Percentiles rank a stretch among this genome's conserved stretches.
These are phyloP conservation scores for Allophyes oxyacanthae DNA, from an alignment of 2,888 invertebrate genomes.

Conservation along the genomic window DNA sequence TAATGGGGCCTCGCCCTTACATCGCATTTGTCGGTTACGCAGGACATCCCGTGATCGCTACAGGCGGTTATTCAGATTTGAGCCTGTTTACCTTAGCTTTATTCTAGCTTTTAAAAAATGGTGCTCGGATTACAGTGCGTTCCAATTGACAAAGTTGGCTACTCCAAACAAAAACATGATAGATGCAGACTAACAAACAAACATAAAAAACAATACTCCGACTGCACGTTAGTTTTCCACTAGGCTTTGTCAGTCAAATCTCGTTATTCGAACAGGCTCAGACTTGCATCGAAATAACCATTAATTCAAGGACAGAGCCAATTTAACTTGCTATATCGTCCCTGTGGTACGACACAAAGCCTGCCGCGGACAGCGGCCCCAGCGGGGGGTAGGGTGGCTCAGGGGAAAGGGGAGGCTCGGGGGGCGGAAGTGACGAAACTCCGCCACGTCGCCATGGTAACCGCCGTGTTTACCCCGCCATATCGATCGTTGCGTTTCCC, in stretches of 20 bases:
- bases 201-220: constrained; percentile 12
- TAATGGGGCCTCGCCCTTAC: too few species aligned
- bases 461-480: constrained; percentile 88
- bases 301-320: constrained; percentile 54
- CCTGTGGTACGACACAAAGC: constrained; percentile 54
- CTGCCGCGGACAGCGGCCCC: constrained; percentile 71
- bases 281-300: constrained; percentile 47
- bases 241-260: constrained; percentile 47
- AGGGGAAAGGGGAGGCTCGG: constrained; percentile 46
- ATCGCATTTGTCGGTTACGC: too few species aligned
- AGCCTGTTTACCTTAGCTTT: background rate
- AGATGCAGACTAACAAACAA: background rate
- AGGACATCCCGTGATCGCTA: too few species aligned
- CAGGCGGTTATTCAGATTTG: too few species aligned
- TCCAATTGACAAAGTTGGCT: background rate
- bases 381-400: constrained; percentile 44
- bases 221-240: constrained; percentile 20
- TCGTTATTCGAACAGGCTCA: constrained; percentile 37
- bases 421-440: constrained; percentile 80
- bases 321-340: constrained; percentile 53
- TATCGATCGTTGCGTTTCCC: constrained; percentile 82
- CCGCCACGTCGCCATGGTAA: constrained; percentile 82
- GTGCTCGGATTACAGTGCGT: constrained; percentile 2
- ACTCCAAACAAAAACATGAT: constrained; percentile 3
- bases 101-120: background rate